Evolutionary conservation across 2,888 invertebrate genomes (phyloP).

Genomic region (Drosophila leonis): DNA sequence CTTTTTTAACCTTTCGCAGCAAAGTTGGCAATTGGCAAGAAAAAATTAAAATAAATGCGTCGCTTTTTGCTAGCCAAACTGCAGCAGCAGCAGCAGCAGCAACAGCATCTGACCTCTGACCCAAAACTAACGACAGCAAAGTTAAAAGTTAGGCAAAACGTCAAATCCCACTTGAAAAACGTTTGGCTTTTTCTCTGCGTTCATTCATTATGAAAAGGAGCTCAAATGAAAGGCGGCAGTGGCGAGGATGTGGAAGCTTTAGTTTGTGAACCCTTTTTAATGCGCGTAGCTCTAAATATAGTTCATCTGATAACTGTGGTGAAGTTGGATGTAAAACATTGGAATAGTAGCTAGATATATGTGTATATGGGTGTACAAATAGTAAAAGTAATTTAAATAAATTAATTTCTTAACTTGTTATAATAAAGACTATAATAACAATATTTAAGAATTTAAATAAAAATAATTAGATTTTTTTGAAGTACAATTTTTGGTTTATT

Average conservation of each 20-base stretch:
- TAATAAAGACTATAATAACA: no score
- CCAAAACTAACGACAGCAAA: conserved; percentile 8
- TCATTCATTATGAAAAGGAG: conserved; percentile 4
- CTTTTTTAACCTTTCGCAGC: not conserved
- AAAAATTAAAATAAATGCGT: conserved; percentile 12
- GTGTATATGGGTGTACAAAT: no score
- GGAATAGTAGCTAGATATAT: no score
- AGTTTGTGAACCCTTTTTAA: not conserved
- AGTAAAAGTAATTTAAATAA: no score
- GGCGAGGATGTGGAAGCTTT: not conserved
- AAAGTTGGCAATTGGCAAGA: conserved; percentile 3
- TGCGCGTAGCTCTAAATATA: no score
- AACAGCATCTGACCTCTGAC: conserved; percentile 7
- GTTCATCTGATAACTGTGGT: not conserved
- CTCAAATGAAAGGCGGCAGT: not conserved
- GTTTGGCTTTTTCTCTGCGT: conserved; percentile 12
- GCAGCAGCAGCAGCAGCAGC: not conserved
- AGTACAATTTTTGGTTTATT: no score
- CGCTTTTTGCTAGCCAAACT: conserved; percentile 8
- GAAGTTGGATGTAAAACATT: not conserved
- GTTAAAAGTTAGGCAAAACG: conserved; percentile 16
- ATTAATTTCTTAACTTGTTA: no score
- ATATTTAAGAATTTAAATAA: no score
- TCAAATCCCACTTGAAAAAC: conserved; percentile 21
- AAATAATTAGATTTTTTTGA: no score